Evolutionary conservation across 2,113 vertebrate genomes (phyloP).

Genomic region (Sinocyclocheilus anshuiensis): DNA sequence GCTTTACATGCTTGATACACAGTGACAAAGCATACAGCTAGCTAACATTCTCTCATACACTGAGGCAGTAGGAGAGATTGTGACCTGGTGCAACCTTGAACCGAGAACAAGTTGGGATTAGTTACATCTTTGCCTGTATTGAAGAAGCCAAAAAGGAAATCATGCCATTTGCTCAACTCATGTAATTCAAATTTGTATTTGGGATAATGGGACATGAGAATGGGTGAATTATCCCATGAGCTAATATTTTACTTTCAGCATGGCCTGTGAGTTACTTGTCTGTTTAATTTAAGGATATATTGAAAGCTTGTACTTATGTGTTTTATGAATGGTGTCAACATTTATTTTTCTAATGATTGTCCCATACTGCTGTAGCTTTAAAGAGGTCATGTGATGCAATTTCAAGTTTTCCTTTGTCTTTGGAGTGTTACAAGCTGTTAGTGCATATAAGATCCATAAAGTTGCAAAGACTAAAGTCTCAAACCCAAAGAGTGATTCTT

Average conservation of each 20-base stretch:
- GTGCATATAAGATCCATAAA: too few relatives aligned
- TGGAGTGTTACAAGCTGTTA: too few relatives aligned
- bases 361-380: neutral
- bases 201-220: neutral
- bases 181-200: neutral
- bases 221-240: neutral
- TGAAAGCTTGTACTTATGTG: neutral
- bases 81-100: constrained; percentile 14
- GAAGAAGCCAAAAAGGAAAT: neutral
- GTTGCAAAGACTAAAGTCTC: too few relatives aligned
- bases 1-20: constrained; percentile 52
- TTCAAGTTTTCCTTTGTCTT: too few relatives aligned
- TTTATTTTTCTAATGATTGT: neutral
- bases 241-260: neutral
- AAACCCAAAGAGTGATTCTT: too few relatives aligned
- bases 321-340: neutral
- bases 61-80: neutral
- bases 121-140: neutral
- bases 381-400: too few relatives aligned
- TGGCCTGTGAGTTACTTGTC: too few relatives aligned
- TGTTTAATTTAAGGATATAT: too few relatives aligned
- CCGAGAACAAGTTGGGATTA: neutral
- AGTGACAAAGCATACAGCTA: constrained; percentile 46
- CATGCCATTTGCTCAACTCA: neutral
- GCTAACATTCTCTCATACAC: constrained; percentile 37